Evolutionary conservation across 2,888 invertebrate genomes (phyloP).

Genomic region (Papilio gigon): DNA sequence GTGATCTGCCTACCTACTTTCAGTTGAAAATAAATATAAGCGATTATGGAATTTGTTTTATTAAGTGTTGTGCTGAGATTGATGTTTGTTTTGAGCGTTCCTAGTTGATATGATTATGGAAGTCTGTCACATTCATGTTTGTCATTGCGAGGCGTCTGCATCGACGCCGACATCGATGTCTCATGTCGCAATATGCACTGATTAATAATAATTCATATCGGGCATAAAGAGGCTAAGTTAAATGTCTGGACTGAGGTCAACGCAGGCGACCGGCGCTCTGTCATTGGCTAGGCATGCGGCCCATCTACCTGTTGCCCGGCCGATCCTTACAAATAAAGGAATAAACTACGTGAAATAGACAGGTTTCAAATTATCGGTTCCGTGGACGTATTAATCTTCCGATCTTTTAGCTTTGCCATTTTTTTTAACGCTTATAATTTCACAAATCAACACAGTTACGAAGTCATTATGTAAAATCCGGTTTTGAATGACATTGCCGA

Average conservation of each 20-base stretch:
- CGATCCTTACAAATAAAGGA: conserved; percentile 46
- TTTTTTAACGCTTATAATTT: conserved; percentile 3
- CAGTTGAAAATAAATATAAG: not conserved
- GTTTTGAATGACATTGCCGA: conserved; percentile 11
- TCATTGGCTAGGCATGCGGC: conserved; percentile 63
- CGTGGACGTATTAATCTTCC: not conserved
- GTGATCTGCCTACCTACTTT: conserved; percentile 7
- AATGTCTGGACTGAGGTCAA: conserved; percentile 49
- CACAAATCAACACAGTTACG: conserved; percentile 6
- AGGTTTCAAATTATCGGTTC: conserved; percentile 42
- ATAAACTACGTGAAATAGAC: conserved; percentile 40
- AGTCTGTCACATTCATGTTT: conserved; percentile 6
- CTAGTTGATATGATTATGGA: not conserved
- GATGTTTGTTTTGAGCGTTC: not conserved
- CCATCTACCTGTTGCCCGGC: conserved; percentile 58
- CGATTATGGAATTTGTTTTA: conserved; percentile 2
- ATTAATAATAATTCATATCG: conserved; percentile 49
- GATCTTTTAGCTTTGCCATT: not conserved
- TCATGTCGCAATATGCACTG: conserved; percentile 15
- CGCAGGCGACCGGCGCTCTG: conserved; percentile 49
- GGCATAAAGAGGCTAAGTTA: conserved; percentile 46
- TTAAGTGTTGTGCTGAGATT: not conserved
- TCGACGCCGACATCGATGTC: not conserved
- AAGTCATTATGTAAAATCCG: conserved; percentile 6
- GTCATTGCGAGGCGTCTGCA: not conserved